phyloP scores from a whole-genome alignment of 2,113 vertebrate species.

The Corydoras sp. region DNA sequence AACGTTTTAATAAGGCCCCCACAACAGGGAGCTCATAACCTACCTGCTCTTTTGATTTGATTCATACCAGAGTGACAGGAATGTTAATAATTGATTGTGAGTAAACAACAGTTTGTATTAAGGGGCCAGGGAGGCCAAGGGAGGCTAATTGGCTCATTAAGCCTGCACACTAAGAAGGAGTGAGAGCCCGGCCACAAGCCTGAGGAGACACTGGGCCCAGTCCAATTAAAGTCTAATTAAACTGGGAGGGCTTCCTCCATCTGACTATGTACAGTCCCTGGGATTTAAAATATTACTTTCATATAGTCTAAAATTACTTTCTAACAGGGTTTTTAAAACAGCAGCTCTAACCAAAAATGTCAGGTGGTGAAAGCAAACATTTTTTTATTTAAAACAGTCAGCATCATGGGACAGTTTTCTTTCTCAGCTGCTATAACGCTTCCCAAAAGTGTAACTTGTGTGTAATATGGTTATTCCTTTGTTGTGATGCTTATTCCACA shows the following conservation, averaged over 20 bases:
- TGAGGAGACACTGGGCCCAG: conserved; percentile 33
- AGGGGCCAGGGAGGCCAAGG: conserved; percentile 29
- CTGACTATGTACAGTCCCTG: conserved; percentile 6
- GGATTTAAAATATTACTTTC: background rate
- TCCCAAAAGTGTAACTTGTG: no score
- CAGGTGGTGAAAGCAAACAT: no score
- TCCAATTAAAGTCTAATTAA: conserved; percentile 45
- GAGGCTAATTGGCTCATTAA: conserved; percentile 51
- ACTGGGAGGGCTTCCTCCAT: conserved; percentile 17
- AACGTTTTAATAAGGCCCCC: conserved; percentile 45
- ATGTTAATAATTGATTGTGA: conserved; percentile 49
- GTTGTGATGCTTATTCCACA: no score
- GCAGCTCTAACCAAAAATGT: no score
- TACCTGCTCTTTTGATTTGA: conserved; percentile 40
- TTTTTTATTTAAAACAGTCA: no score
- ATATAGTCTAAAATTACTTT: no score
- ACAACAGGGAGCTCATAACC: conserved; percentile 36
- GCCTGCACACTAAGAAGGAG: conserved; percentile 26
- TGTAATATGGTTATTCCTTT: no score
- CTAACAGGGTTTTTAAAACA: no score
- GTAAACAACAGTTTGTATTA: conserved; percentile 49
- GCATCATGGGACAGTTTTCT: no score
- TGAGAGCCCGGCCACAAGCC: conserved; percentile 31
- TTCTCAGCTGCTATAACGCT: no score
- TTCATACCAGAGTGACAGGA: conserved; percentile 40